A percentile compares a stretch with the other conserved stretches of the same genome.
These are phyloP conservation scores for Podocnemis expansa DNA, from an alignment of 2,113 vertebrate species.

Conservation along the genomic window DNA sequence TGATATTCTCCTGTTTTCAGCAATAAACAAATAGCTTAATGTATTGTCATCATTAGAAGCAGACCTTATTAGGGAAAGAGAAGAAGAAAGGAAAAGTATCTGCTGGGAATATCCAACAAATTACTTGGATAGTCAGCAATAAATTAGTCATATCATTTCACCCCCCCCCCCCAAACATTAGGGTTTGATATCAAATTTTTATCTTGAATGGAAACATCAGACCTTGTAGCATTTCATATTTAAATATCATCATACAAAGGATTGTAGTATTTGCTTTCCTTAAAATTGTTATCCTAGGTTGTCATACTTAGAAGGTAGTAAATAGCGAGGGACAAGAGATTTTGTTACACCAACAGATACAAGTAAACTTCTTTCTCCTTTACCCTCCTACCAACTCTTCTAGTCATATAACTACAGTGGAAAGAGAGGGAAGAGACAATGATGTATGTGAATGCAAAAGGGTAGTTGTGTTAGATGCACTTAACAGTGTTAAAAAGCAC, in stretches of 20 bases:
- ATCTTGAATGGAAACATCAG: fast-evolving
- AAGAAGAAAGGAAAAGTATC: background rate
- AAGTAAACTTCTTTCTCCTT: background rate
- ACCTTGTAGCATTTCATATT: background rate
- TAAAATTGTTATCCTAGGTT: background rate
- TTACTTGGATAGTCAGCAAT: background rate
- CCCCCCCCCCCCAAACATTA: background rate
- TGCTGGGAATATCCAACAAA: conserved; percentile 26
- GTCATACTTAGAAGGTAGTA: background rate
- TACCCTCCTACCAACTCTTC: background rate
- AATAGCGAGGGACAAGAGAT: background rate
- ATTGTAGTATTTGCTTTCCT: background rate
- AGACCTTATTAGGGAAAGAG: conserved; percentile 21
- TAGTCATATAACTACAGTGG: background rate
- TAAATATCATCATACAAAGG: background rate
- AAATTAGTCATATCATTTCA: background rate
- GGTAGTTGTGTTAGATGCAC: background rate
- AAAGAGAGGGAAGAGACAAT: background rate
- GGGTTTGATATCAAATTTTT: background rate
- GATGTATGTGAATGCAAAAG: background rate
- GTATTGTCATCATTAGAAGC: conserved; percentile 27
- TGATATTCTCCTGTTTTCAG: conserved; percentile 37
- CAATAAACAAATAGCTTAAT: conserved; percentile 35
- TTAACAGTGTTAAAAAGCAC: background rate
- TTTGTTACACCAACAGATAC: background rate